phyloP scores from a whole-genome alignment of 2,797 vertebrate species.

The Myotis planiceps region DNA sequence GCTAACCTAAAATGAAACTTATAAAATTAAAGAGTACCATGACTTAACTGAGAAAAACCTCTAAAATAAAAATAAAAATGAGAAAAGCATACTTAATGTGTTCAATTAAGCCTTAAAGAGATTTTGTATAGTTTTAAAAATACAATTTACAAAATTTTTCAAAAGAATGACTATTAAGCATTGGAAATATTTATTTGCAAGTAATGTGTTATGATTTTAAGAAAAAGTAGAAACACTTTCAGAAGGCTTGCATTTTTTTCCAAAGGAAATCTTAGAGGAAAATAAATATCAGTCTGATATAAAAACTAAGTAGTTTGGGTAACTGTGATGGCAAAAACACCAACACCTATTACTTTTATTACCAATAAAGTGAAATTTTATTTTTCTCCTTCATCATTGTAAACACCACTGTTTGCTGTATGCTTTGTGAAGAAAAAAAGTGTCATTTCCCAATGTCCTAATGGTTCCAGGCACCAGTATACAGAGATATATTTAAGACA shows the following conservation, averaged over 20 bases:
- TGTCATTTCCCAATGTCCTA: background rate
- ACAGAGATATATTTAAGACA: conserved; percentile 26
- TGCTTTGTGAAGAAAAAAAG: background rate
- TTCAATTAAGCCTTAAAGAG: conserved; percentile 28
- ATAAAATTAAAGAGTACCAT: background rate
- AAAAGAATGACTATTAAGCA: background rate
- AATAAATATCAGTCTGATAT: conserved; percentile 64
- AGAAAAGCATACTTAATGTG: background rate
- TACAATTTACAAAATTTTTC: background rate
- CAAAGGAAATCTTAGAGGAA: conserved; percentile 53
- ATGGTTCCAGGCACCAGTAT: background rate
- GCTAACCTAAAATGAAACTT: background rate
- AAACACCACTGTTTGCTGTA: background rate
- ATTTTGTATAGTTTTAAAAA: conserved; percentile 38
- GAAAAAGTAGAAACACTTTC: conserved; percentile 38
- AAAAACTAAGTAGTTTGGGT: conserved; percentile 46
- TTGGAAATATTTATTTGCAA: conserved; percentile 51
- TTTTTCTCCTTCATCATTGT: background rate
- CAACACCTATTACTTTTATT: conserved; percentile 56
- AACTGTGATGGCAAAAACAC: conserved; percentile 49
- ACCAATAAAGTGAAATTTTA: conserved; percentile 46
- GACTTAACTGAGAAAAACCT: background rate
- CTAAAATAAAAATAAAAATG: background rate
- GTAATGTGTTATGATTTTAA: background rate
- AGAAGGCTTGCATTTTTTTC: conserved; percentile 46